Percentiles rank a stretch among this genome's conserved stretches.
Conservation (phyloP, 2,888 invertebrate species). For the Deroplatys truncata region DNA sequence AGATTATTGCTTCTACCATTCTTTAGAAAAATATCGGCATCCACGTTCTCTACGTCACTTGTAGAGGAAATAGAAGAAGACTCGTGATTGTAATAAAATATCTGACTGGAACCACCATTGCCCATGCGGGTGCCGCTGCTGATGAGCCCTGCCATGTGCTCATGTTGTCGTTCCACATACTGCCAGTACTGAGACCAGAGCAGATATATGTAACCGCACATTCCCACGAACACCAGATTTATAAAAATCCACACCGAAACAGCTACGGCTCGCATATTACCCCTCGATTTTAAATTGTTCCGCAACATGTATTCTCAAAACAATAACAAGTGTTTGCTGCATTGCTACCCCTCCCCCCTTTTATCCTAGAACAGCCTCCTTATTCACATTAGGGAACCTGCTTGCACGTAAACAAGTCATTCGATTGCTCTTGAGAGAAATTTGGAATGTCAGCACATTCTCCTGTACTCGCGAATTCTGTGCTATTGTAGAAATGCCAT, state of each 20-base stretch:
- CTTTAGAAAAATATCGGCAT: not conserved
- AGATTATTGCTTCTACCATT: not conserved
- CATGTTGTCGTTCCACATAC: constrained; percentile 54
- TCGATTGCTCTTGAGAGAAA: not conserved
- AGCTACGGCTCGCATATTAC: constrained; percentile 58
- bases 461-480: no score
- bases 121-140: not conserved
- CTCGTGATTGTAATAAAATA: constrained; percentile 14
- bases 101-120: not conserved
- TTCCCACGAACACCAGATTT: constrained; percentile 65
- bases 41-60: not conserved
- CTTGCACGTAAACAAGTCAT: not conserved
- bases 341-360: not conserved
- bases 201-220: constrained; percentile 67
- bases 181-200: constrained; percentile 71
- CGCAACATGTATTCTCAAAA: not conserved
- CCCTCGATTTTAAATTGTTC: constrained; percentile 31
- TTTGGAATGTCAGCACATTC: no score
- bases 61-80: not conserved
- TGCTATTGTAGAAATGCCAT: no score
- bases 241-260: constrained; percentile 69
- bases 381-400: not conserved
- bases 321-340: not conserved
- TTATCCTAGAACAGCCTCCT: not conserved
- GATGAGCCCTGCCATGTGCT: constrained; percentile 8